Evolutionary conservation across 2,797 vertebrate species (phyloP).

Genomic region (Peromyscus eremicus): DNA sequence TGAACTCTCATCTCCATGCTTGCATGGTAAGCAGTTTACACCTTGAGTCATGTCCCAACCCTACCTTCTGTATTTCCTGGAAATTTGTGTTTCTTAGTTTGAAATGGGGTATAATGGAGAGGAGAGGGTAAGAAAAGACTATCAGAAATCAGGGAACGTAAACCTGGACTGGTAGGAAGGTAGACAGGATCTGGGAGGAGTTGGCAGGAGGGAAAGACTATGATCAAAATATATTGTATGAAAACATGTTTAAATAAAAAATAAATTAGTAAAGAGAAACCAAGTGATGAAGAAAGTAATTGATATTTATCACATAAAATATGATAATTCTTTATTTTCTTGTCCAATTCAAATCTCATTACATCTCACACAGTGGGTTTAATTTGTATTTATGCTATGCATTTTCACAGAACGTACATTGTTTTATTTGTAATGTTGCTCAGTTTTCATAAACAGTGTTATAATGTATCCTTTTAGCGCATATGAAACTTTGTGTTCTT

Average conservation of each 20-base stretch:
- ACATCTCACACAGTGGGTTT: neutral
- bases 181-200: neutral
- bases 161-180: neutral
- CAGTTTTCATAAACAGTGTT: neutral
- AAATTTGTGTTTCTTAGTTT: slow-evolving; percentile 30
- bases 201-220: too few species aligned
- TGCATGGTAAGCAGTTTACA: neutral
- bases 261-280: neutral
- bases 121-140: neutral
- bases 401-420: neutral
- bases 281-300: neutral
- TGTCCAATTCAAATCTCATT: neutral
- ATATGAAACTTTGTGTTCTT: neutral
- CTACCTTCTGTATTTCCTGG: neutral
- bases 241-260: neutral
- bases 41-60: neutral
- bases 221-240: neutral
- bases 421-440: neutral
- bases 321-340: neutral
- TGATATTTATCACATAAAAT: neutral
- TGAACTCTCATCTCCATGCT: neutral
- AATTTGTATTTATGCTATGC: neutral
- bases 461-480: neutral
- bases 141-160: neutral
- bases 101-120: neutral